phyloP scores from a whole-genome alignment of 1,140 invertebrate species.

The Euura lappo region DNA sequence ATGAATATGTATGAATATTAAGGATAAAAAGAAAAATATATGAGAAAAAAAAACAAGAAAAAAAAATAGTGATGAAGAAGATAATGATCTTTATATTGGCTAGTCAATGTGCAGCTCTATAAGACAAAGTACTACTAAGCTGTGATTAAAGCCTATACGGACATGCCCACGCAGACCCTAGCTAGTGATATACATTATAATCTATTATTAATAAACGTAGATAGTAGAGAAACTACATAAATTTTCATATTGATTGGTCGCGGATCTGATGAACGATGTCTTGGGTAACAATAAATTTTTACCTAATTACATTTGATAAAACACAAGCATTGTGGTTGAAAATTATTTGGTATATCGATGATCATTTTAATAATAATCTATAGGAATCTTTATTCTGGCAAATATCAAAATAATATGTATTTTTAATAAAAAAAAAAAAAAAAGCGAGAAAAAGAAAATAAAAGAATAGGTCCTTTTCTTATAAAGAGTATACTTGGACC shows the following conservation, averaged over 20 bases:
- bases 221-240: conserved; percentile 6
- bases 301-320: neutral
- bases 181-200: conserved; percentile 36
- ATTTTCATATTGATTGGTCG: conserved; percentile 4
- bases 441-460: neutral
- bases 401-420: conserved; percentile 8
- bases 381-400: conserved; percentile 4
- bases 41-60: conserved; percentile 17
- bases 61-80: conserved; percentile 29
- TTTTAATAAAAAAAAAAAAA: conserved; percentile 8
- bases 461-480: conserved; percentile 9
- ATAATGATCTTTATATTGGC: conserved; percentile 56
- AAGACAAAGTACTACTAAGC: conserved; percentile 54
- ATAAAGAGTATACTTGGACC: conserved; percentile 9
- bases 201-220: conserved; percentile 12
- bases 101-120: conserved; percentile 58
- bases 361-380: conserved; percentile 1
- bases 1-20: conserved; percentile 16
- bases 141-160: conserved; percentile 59
- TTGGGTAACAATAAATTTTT: neutral
- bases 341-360: neutral
- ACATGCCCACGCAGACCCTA: conserved; percentile 54
- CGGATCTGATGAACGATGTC: neutral
- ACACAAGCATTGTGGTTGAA: neutral
- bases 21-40: neutral